Evolutionary conservation across 2,888 invertebrate species (phyloP).

Genomic region (Oxyteleia sp.): DNA sequence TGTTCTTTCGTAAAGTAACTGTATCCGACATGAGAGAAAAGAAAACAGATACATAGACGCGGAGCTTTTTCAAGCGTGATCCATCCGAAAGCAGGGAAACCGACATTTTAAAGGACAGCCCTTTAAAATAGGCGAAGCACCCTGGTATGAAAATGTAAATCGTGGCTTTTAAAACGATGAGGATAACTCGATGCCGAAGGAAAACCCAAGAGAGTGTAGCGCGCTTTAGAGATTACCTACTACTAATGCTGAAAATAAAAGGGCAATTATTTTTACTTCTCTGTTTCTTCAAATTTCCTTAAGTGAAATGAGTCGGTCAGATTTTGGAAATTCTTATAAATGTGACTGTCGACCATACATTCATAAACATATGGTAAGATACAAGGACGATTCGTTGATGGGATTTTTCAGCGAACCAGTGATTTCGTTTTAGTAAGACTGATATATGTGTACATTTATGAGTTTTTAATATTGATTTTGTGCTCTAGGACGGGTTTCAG

Average conservation of each 20-base stretch:
- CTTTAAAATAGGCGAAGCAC: constrained; percentile 36
- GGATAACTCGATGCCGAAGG: constrained; percentile 28
- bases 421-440: too few species aligned
- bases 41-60: constrained; percentile 13
- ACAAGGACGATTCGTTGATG: too few species aligned
- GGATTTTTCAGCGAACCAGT: too few species aligned
- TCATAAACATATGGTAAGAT: too few species aligned
- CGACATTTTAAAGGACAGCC: constrained; percentile 36
- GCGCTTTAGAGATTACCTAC: constrained; percentile 40
- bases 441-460: too few species aligned
- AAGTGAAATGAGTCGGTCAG: neutral
- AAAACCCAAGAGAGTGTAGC: constrained; percentile 20
- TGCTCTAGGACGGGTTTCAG: too few species aligned
- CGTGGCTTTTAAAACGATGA: constrained; percentile 75
- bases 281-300: neutral
- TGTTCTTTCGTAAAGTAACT: constrained; percentile 17
- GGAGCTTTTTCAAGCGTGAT: constrained; percentile 30
- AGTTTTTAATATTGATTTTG: too few species aligned
- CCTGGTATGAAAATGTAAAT: constrained; percentile 72
- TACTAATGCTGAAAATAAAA: constrained; percentile 31
- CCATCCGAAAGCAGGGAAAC: constrained; percentile 36
- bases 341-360: too few species aligned
- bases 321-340: too few species aligned
- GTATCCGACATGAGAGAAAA: constrained; percentile 20
- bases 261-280: constrained; percentile 30